phyloP scores from a whole-genome alignment of 53 echinoderm and acorn worm species.

The Actinopyga echinites region DNA sequence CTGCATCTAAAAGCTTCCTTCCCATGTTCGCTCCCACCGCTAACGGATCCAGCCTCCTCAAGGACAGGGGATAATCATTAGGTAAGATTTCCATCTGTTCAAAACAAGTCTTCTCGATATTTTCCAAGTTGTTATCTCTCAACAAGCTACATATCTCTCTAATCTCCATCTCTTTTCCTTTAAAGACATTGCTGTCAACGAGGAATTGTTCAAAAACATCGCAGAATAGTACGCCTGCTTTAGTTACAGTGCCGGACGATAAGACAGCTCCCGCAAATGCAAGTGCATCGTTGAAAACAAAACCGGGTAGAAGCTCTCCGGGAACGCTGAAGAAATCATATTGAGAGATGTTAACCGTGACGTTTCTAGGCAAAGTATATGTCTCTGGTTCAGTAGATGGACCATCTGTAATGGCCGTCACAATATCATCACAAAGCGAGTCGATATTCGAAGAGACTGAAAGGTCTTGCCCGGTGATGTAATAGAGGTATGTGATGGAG shows the following conservation, averaged over 20 bases:
- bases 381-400: not conserved
- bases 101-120: not conserved
- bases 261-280: not conserved
- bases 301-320: not conserved
- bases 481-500: not conserved
- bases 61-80: not conserved
- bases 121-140: not conserved
- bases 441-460: no score
- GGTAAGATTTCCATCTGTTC: not conserved
- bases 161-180: not conserved
- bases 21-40: not conserved
- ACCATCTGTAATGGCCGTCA: not conserved
- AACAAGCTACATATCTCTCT: not conserved
- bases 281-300: not conserved
- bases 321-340: not conserved
- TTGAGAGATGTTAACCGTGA: not conserved
- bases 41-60: not conserved
- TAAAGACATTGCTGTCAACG: not conserved
- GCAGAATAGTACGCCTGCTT: not conserved
- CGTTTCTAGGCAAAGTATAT: not conserved
- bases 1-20: not conserved
- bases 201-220: slow-evolving; percentile 4
- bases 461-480: not conserved
- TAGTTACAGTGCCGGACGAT: not conserved
- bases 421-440: not conserved